These are phyloP conservation scores for Phoeniculus purpureus DNA, from an alignment of 2,797 vertebrate genomes.

Conservation along the genomic window DNA sequence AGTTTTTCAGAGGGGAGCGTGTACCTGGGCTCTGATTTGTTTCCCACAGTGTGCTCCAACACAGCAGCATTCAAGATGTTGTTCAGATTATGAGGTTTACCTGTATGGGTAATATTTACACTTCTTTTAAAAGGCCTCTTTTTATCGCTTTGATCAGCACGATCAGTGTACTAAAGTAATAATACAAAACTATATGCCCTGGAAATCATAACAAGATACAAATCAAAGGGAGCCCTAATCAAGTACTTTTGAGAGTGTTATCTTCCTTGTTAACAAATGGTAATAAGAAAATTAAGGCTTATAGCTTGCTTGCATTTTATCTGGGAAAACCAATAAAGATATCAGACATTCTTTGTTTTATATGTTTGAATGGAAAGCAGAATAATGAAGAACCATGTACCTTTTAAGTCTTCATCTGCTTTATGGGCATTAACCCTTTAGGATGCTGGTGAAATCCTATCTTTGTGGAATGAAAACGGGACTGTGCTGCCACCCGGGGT, in stretches of 20 bases:
- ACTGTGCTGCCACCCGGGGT: conserved; percentile 3
- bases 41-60: background rate
- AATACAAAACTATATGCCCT: conserved; percentile 58
- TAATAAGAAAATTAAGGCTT: conserved; percentile 75
- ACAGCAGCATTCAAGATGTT: background rate
- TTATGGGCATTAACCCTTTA: conserved; percentile 44
- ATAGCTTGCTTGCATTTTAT: conserved; percentile 66
- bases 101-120: conserved; percentile 37
- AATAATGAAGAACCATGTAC: conserved; percentile 29
- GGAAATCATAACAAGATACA: conserved; percentile 60
- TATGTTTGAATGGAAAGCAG: conserved; percentile 56
- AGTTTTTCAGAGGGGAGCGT: background rate
- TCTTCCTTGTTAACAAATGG: conserved; percentile 75
- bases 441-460: background rate
- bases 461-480: background rate
- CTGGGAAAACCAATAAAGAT: conserved; percentile 70
- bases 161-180: conserved; percentile 46
- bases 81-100: conserved; percentile 18
- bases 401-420: conserved; percentile 14
- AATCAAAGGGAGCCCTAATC: conserved; percentile 69
- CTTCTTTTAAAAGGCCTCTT: conserved; percentile 42
- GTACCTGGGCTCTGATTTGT: background rate
- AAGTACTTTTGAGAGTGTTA: conserved; percentile 69
- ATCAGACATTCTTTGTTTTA: conserved; percentile 68
- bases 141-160: conserved; percentile 43